Conservation (phyloP, 2,113 vertebrate species). For the Caretta caretta region DNA sequence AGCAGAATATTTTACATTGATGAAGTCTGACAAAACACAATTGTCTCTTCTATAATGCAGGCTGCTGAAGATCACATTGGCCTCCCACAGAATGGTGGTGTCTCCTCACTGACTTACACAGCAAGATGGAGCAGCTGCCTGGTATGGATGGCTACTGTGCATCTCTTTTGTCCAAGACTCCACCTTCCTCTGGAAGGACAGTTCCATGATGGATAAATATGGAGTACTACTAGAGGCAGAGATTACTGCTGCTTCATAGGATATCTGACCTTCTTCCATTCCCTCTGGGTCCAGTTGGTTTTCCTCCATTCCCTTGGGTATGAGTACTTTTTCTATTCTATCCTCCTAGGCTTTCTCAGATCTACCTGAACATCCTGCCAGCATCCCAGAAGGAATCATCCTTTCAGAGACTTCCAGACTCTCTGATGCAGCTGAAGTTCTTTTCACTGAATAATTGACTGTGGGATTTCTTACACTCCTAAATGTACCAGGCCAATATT, state of each 20-base stretch:
- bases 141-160: conserved; percentile 54
- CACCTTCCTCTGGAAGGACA: conserved; percentile 30
- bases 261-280: conserved; percentile 29
- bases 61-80: not conserved
- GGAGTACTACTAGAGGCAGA: not conserved
- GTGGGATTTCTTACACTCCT: not conserved
- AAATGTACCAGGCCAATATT: not conserved
- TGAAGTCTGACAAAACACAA: not conserved
- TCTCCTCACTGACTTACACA: conserved; percentile 19
- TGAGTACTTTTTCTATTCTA: conserved; percentile 9
- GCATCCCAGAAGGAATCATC: not conserved
- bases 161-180: conserved; percentile 63
- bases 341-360: not conserved
- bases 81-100: not conserved
- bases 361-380: not conserved
- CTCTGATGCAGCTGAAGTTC: not conserved
- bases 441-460: not conserved
- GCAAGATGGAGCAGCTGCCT: conserved; percentile 44
- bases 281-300: conserved; percentile 25
- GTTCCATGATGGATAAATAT: conserved; percentile 51
- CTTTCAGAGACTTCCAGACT: not conserved
- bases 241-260: not conserved
- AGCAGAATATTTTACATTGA: not conserved
- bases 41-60: not conserved
- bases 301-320: not conserved